Evolutionary conservation across 2,888 invertebrate genomes (phyloP).

Genomic region (Nomada hirtipes): DNA sequence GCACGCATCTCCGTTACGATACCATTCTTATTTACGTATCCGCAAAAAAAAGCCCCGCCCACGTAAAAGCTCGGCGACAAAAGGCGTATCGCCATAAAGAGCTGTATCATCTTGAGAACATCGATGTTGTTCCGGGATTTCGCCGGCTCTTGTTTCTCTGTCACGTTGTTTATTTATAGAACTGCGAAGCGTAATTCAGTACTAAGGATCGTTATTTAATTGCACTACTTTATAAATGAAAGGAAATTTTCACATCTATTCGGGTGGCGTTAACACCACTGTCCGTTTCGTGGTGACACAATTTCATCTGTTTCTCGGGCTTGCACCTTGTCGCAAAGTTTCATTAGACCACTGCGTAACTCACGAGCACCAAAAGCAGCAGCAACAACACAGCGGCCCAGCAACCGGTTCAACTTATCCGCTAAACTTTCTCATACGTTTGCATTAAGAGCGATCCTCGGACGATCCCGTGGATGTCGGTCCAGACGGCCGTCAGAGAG

Average conservation of each 20-base stretch:
- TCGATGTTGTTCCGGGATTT: not conserved
- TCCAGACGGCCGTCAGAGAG: not conserved
- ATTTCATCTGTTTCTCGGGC: no score
- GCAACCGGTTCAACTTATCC: not conserved
- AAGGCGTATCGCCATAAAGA: not conserved
- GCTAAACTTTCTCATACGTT: slow-evolving; percentile 3
- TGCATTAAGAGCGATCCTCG: not conserved
- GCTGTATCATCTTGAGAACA: not conserved
- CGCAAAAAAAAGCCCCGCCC: not conserved
- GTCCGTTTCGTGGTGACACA: no score
- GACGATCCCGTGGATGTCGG: not conserved
- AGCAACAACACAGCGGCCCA: not conserved
- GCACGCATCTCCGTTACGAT: slow-evolving; percentile 4
- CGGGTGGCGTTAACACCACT: no score
- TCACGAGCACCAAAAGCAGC: not conserved
- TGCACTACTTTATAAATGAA: no score
- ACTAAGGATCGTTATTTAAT: no score
- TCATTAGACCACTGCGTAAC: not conserved
- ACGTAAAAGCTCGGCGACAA: not conserved
- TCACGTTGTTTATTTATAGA: no score
- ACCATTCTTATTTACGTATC: not conserved
- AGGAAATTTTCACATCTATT: no score
- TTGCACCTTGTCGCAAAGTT: not conserved
- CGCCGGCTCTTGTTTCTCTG: no score
- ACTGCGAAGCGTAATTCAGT: no score